Evolutionary conservation across 2,113 vertebrate species (phyloP).

Genomic region (Cyphotilapia sp.): DNA sequence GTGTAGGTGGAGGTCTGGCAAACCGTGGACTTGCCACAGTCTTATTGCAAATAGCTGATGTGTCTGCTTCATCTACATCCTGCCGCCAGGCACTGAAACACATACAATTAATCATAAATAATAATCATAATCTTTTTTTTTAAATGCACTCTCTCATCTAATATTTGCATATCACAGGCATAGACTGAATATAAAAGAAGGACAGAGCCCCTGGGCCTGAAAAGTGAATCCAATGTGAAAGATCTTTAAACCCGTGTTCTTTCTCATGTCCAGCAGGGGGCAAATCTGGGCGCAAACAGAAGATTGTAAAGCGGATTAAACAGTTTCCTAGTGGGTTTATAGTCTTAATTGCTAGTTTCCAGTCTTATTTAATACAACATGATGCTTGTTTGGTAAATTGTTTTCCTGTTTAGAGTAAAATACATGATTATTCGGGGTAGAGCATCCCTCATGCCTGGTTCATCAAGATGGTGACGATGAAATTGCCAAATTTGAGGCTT

Average conservation of each 20-base stretch:
- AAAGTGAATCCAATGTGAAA: background rate
- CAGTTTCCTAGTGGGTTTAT: background rate
- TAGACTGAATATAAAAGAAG: background rate
- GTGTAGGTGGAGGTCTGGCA: constrained; percentile 53
- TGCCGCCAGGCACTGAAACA: constrained; percentile 78
- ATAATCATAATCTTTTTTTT: background rate
- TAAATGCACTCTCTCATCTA: background rate
- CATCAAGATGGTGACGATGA: background rate
- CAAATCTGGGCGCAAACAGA: background rate
- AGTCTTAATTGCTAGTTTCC: background rate
- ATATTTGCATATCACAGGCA: background rate
- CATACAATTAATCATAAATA: constrained; percentile 1
- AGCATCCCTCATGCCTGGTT: background rate
- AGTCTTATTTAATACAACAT: background rate
- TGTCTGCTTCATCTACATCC: constrained; percentile 79
- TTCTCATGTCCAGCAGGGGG: background rate
- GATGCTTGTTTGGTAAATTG: background rate
- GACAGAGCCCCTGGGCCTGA: background rate
- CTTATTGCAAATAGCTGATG: constrained; percentile 56
- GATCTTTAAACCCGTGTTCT: background rate
- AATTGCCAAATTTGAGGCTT: background rate
- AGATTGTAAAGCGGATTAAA: background rate
- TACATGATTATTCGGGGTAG: background rate
- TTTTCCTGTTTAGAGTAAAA: background rate
- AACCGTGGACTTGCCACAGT: constrained; percentile 31